These are phyloP conservation scores for Dinothrombium tinctorium DNA, from an alignment of 1,140 invertebrate genomes.

Conservation along the genomic window DNA sequence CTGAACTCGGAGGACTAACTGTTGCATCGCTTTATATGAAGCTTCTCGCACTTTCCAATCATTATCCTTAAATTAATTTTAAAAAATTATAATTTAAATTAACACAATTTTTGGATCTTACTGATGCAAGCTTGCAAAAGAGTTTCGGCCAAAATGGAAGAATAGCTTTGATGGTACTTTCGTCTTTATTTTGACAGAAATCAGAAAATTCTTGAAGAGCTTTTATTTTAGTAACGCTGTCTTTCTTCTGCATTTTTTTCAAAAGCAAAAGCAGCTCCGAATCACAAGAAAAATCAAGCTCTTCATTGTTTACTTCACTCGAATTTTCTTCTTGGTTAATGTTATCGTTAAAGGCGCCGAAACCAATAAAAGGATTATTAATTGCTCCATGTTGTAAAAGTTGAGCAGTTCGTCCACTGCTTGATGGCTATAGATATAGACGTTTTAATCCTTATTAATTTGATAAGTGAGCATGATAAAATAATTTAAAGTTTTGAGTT, in stretches of 20 bases:
- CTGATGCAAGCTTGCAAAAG: slow-evolving; percentile 39
- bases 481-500: too few relatives aligned
- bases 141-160: slow-evolving; percentile 51
- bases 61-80: slow-evolving; percentile 28
- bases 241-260: slow-evolving; percentile 49
- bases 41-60: slow-evolving; percentile 54
- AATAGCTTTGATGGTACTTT: slow-evolving; percentile 33
- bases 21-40: slow-evolving; percentile 29
- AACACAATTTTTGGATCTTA: slow-evolving; percentile 13
- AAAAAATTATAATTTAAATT: slow-evolving; percentile 7
- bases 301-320: too few relatives aligned
- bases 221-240: slow-evolving; percentile 59
- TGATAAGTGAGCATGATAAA: too few relatives aligned
- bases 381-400: too few relatives aligned
- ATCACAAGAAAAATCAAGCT: too few relatives aligned
- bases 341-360: too few relatives aligned
- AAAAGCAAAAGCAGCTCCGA: too few relatives aligned
- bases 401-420: too few relatives aligned
- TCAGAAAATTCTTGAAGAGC: slow-evolving; percentile 50
- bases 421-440: too few relatives aligned
- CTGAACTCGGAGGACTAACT: slow-evolving; percentile 38
- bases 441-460: too few relatives aligned
- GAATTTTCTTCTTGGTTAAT: too few relatives aligned
- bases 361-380: too few relatives aligned
- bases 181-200: slow-evolving; percentile 31